Conservation (phyloP, 1,140 invertebrate genomes). For the Gyrodactylus bullatarudis region DNA sequence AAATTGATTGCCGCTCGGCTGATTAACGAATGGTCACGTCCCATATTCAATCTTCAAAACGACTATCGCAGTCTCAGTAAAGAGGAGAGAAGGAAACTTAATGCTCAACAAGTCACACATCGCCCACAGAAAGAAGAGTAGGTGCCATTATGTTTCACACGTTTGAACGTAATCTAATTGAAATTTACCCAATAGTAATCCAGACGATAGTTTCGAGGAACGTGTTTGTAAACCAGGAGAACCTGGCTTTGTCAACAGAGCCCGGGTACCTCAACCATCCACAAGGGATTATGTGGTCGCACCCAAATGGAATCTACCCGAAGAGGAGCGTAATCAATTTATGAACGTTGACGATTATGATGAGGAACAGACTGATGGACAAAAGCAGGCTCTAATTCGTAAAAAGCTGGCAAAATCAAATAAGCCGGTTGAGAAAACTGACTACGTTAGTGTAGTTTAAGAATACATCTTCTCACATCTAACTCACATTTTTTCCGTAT, state of each 20-base stretch:
- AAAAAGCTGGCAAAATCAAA: neutral
- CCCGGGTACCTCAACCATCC: conserved; percentile 64
- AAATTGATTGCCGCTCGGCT: conserved; percentile 52
- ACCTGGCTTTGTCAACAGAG: conserved; percentile 63
- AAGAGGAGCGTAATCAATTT: neutral
- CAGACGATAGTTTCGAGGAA: conserved; percentile 9
- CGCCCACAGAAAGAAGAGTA: neutral
- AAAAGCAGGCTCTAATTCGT: neutral
- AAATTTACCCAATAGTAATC: conserved; percentile 7
- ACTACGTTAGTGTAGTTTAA: neutral
- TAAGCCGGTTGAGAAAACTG: neutral
- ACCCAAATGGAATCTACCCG: conserved; percentile 40
- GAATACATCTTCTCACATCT: neutral
- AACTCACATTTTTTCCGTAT: neutral
- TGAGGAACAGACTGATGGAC: neutral
- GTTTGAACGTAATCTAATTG: no score
- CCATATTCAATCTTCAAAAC: conserved; percentile 4
- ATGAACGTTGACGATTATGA: neutral
- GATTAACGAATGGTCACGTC: conserved; percentile 26
- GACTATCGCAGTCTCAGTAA: conserved; percentile 1
- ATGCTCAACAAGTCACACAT: neutral
- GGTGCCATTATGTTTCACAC: neutral
- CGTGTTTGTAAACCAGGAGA: conserved; percentile 44
- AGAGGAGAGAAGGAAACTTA: conserved; percentile 4
- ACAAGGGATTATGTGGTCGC: conserved; percentile 78